Conservation (phyloP, 2,797 vertebrate species). For the Acanthurus tractus region DNA sequence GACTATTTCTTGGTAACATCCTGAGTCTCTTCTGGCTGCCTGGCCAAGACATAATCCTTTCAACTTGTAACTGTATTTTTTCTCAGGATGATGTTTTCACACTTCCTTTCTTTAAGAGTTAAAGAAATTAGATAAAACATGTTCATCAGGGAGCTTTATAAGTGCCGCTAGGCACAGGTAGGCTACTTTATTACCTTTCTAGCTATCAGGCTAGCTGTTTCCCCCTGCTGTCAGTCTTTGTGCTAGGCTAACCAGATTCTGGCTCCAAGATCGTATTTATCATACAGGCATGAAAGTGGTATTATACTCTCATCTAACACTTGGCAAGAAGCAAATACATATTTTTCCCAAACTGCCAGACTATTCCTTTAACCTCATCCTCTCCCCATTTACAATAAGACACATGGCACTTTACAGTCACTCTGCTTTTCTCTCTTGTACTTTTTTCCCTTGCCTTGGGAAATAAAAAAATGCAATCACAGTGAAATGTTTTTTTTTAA, state of each 20-base stretch:
- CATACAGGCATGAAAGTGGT: neutral
- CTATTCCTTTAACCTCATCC: constrained; percentile 26
- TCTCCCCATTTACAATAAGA: constrained; percentile 16
- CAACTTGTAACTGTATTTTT: neutral
- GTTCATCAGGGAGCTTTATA: neutral
- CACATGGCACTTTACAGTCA: constrained; percentile 8
- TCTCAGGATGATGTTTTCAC: neutral
- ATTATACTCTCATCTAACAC: neutral
- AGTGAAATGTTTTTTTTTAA: constrained; percentile 22
- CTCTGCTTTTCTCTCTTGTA: constrained; percentile 7
- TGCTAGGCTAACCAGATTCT: neutral
- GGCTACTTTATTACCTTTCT: neutral
- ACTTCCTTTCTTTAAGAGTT: neutral
- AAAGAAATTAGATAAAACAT: neutral
- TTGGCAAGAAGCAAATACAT: neutral
- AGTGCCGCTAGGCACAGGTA: neutral
- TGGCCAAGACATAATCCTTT: neutral
- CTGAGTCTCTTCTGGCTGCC: neutral
- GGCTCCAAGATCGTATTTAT: neutral
- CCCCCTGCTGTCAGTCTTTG: neutral
- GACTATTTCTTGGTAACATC: neutral
- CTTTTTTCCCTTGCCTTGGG: constrained; percentile 14
- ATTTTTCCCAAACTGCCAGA: neutral
- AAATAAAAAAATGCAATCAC: constrained; percentile 58
- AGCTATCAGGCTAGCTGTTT: neutral